Evolutionary conservation across 2,797 vertebrate genomes (phyloP), one percentile per base, ranked within the genome.

Genomic region (Holocentrus rufus): DNA sequence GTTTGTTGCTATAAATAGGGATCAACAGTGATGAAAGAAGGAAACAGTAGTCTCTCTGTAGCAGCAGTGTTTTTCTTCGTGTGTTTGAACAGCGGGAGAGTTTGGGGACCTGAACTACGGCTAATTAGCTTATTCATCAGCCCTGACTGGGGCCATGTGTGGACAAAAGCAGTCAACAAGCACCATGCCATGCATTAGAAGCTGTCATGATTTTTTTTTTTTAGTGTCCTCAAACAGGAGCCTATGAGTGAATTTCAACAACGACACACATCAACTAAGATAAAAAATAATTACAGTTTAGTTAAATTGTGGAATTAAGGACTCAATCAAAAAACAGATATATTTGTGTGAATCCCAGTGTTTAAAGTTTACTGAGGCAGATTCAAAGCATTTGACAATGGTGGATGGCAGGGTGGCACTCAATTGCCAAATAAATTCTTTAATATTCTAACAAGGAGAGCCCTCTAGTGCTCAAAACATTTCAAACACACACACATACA

Each of bases 91-190:
- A 84, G 71, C 74, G 67, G 69, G 68, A 76, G 72, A 79, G 80
- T 81, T 76, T 14, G 0, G 80, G 76, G 83, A 89, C 76, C 46
- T 84, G 58, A 88, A 86, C 78, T 63, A 34, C 23, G 72, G 68
- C 87, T 85, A 91, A 91, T 91, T 86, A 86, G 74, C 34, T 77
- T 78, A 90, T 87, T 90, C 53, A 87, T 63, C 47, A 22, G 59
- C 69, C 67, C 79, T 34, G 46, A 79, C 70, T 80, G 80, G 74
- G 76, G 72, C 18, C 17, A 53, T 79, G 81, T 82, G 82, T 85
- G 80, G 88, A 81, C 75, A 72, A 69, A 67, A 62, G 25, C 25
- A 65, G 82, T 74, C 52, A 56, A 62, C 73, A 82, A 79, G 46
- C 64, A 64, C 46, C 61, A 42, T 27, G 71, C 47, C 49, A 9